These are phyloP conservation scores for Trinectes maculatus DNA, from an alignment of 2,113 vertebrate genomes.

Conservation along the genomic window DNA sequence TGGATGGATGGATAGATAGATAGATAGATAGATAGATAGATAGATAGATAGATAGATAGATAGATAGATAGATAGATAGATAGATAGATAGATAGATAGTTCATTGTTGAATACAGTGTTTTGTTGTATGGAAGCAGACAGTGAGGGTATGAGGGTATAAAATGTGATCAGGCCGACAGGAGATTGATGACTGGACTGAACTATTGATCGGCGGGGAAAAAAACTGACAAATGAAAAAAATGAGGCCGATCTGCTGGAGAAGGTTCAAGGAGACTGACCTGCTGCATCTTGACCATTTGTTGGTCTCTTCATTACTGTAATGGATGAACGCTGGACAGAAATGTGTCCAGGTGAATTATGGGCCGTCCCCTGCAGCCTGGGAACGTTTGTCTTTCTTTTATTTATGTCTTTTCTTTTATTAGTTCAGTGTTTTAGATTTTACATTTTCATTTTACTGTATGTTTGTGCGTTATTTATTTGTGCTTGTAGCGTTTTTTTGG, in stretches of 20 bases:
- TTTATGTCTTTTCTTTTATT: background rate
- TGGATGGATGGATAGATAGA: too few relatives aligned
- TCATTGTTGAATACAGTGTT: background rate
- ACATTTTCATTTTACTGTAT: background rate
- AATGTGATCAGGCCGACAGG: background rate
- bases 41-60: too few relatives aligned
- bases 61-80: too few relatives aligned
- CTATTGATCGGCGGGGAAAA: conserved; percentile 31
- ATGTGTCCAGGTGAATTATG: conserved; percentile 51
- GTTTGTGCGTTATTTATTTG: background rate
- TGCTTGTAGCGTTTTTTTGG: too few relatives aligned
- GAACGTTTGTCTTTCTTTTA: conserved; percentile 13
- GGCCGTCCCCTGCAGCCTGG: background rate
- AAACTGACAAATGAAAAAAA: conserved; percentile 28
- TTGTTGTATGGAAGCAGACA: background rate
- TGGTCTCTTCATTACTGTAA: conserved; percentile 52
- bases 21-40: too few relatives aligned
- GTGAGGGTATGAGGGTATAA: background rate
- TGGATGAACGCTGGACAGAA: conserved; percentile 31
- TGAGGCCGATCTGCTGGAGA: background rate
- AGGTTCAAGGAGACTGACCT: conserved; percentile 45
- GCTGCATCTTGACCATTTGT: conserved; percentile 7
- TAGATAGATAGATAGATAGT: too few relatives aligned
- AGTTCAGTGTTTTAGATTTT: too few relatives aligned
- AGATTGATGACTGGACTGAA: conserved; percentile 32